phyloP scores from a whole-genome alignment of 2,113 vertebrate genomes.

The Atrichornis clamosus region DNA sequence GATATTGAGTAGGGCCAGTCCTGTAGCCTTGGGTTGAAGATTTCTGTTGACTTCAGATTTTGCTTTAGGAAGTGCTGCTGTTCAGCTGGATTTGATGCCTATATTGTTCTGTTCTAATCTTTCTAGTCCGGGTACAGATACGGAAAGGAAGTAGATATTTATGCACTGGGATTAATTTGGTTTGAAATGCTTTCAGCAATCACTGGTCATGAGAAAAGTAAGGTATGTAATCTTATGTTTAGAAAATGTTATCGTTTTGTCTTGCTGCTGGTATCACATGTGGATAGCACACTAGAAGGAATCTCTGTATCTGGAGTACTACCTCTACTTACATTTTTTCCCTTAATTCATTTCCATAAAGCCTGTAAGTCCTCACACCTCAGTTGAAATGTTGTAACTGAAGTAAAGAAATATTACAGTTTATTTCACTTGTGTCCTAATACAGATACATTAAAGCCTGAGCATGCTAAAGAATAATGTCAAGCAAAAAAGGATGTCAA shows the following conservation, averaged over 20 bases:
- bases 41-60: neutral
- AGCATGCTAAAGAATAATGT: neutral
- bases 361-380: neutral
- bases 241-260: neutral
- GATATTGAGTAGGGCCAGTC: neutral
- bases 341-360: neutral
- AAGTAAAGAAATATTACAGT: neutral
- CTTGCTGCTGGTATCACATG: neutral
- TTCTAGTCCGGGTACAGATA: slow-evolving; percentile 41
- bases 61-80: neutral
- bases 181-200: slow-evolving; percentile 76
- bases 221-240: slow-evolving; percentile 63
- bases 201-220: fast-evolving
- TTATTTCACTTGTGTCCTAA: neutral
- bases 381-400: neutral
- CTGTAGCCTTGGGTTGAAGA: neutral
- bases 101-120: neutral
- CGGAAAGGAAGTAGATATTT: slow-evolving; percentile 85
- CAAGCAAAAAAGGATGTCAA: neutral
- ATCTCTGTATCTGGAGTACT: neutral
- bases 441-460: neutral
- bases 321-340: neutral
- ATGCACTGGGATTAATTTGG: slow-evolving; percentile 84
- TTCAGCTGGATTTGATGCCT: neutral
- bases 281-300: neutral